These are phyloP conservation scores for Priocnemis perturbator DNA, from an alignment of 2,888 invertebrate species.

Conservation along the genomic window DNA sequence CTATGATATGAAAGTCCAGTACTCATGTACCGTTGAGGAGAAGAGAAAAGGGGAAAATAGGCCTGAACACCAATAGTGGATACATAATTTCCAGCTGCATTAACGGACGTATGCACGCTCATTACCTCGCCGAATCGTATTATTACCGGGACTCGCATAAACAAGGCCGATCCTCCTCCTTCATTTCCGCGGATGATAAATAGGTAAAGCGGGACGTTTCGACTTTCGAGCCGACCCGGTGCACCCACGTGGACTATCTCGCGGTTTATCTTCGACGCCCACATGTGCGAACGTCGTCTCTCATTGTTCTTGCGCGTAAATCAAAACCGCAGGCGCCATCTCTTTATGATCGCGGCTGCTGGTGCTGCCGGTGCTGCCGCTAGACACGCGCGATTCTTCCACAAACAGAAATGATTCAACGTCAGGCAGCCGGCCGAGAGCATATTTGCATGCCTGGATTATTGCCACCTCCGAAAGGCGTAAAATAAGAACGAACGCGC, in stretches of 20 bases:
- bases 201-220: slow-evolving; percentile 31
- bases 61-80: slow-evolving; percentile 4
- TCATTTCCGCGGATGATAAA: slow-evolving; percentile 40
- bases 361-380: background rate
- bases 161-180: slow-evolving; percentile 31
- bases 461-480: no score
- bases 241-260: slow-evolving; percentile 35
- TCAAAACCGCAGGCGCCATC: slow-evolving; percentile 46
- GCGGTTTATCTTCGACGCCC: slow-evolving; percentile 41
- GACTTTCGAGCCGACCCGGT: slow-evolving; percentile 32
- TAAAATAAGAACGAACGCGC: no score
- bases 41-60: background rate
- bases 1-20: slow-evolving; percentile 17
- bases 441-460: no score
- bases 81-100: slow-evolving; percentile 47
- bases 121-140: slow-evolving; percentile 39
- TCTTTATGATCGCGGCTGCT: background rate
- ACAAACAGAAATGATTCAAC: slow-evolving; percentile 5
- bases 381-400: background rate
- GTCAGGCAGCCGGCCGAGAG: background rate
- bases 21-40: slow-evolving; percentile 18
- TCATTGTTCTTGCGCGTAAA: slow-evolving; percentile 43
- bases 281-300: slow-evolving; percentile 20
- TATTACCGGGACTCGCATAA: slow-evolving; percentile 35
- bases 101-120: slow-evolving; percentile 36